Evolutionary conservation across 2,113 vertebrate genomes (phyloP), one percentile per base, ranked within the genome.

Genomic region (Vireo altiloquus): DNA sequence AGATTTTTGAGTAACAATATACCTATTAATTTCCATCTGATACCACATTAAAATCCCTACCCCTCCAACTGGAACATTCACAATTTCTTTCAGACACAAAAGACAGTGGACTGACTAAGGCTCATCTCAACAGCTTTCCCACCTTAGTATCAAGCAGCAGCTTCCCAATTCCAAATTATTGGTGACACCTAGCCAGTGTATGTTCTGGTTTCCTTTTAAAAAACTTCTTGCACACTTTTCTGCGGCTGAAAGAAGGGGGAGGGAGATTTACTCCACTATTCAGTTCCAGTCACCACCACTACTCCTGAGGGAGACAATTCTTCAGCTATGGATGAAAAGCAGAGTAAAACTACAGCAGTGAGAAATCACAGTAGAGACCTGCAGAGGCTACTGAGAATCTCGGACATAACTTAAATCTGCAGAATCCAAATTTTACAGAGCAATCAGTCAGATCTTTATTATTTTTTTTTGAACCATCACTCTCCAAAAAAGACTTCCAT

Each of bases 151-250:
- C 47, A 87, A 69, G 30, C 6, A 70, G 17, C 13, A 77, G 22
- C 31, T 93, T 83, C 47, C 68, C 13, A 8, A 39, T 63, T 24
- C 42, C 52, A 80, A 81, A 89, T 14, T 96, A 96, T 4, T 92
- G 77, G 56, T 95, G 87, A 95, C 84, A 83, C 65, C 74, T 89
- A 94, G 59, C 52, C 74, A 93, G 50, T 35, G 53, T 64, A 90
- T 71, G 35, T 72, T 94, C 66, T 95, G 74, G 50, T 75, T 92
- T 94, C 75, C 61, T 93, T 96, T 96, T 89, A 71, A 81, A 84
- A 57, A 89, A 80, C 42, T 50, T 65, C 23, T 74, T 69, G 44
- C 59, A 76, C 1, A 7, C 30, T 91, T 57, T 37, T 1, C 66
- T 88, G 42, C 70, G 70, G 56, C 33, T 56, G 31, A 80, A 86